These are phyloP conservation scores for Stichodactyla helianthus DNA, from an alignment of 64 coral and sea anemone species.

Conservation along the genomic window DNA sequence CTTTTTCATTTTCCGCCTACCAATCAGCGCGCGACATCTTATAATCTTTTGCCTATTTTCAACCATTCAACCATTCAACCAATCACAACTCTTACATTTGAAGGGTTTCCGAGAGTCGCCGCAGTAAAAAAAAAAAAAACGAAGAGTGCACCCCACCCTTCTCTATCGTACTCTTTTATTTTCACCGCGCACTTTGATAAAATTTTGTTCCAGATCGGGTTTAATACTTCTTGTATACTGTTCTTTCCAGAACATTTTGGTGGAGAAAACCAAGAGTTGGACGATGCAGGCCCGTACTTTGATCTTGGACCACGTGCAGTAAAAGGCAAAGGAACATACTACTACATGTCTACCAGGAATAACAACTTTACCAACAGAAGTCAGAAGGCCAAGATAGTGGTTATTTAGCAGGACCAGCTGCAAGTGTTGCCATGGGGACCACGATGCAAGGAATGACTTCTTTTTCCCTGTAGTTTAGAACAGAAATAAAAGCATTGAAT, in stretches of 20 bases:
- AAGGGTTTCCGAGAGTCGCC: no score
- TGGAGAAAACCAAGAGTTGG: conserved; percentile 88
- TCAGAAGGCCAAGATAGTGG: conserved; percentile 31
- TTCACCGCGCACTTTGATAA: no score
- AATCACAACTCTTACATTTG: no score
- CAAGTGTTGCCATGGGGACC: background rate
- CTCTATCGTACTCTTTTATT: no score
- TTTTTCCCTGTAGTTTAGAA: background rate
- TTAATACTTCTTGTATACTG: no score
- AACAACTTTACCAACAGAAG: conserved; percentile 93
- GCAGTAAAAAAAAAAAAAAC: no score
- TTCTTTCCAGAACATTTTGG: conserved; percentile 60
- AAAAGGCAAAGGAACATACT: conserved; percentile 74
- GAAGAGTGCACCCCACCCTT: no score
- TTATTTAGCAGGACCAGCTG: background rate
- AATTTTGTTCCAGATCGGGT: no score
- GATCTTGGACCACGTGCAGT: conserved; percentile 75
- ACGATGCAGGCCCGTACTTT: conserved; percentile 94
- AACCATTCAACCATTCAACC: no score
- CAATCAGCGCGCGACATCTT: no score
- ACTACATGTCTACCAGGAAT: conserved; percentile 95
- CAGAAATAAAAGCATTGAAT: background rate
- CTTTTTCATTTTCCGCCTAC: no score
- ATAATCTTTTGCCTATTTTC: no score
- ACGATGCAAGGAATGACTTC: background rate